A percentile compares a stretch with the other conserved stretches of the same genome.
Evolutionary conservation across 2,113 vertebrate genomes (phyloP).

Genomic region (Bagarius yarrelli): DNA sequence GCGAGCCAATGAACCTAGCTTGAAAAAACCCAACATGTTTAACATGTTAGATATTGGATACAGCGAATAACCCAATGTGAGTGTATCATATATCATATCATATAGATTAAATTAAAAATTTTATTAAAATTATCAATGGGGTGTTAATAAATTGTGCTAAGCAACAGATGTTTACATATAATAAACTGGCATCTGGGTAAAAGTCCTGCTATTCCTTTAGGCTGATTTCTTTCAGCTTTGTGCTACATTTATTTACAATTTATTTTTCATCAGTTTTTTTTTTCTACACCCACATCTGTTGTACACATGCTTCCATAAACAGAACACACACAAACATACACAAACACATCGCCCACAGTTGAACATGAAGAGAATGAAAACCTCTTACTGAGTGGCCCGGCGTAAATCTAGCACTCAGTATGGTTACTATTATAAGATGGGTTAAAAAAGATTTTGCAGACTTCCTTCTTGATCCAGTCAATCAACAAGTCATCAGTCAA

Average conservation of each 20-base stretch:
- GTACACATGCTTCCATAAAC: background rate
- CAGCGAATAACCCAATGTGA: too few species aligned
- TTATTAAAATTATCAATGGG: too few species aligned
- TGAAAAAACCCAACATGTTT: too few species aligned
- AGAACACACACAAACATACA: background rate
- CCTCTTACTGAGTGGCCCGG: background rate
- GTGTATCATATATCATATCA: too few species aligned
- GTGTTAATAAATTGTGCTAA: too few species aligned
- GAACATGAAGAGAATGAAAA: background rate
- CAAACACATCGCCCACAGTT: background rate
- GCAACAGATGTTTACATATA: background rate
- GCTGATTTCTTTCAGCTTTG: background rate
- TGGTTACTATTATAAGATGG: background rate
- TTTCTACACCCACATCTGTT: background rate
- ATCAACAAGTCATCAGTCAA: background rate
- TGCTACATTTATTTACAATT: background rate
- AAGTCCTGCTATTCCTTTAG: background rate
- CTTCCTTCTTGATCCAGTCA: conserved; percentile 1
- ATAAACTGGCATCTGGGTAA: background rate
- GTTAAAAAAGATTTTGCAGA: background rate
- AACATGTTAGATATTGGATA: too few species aligned
- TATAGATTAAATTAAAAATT: too few species aligned
- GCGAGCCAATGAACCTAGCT: too few species aligned
- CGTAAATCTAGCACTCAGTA: background rate
- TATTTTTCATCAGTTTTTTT: background rate